Evolutionary conservation across 2,797 vertebrate genomes (phyloP).

Genomic region (Lutjanus campechanus): DNA sequence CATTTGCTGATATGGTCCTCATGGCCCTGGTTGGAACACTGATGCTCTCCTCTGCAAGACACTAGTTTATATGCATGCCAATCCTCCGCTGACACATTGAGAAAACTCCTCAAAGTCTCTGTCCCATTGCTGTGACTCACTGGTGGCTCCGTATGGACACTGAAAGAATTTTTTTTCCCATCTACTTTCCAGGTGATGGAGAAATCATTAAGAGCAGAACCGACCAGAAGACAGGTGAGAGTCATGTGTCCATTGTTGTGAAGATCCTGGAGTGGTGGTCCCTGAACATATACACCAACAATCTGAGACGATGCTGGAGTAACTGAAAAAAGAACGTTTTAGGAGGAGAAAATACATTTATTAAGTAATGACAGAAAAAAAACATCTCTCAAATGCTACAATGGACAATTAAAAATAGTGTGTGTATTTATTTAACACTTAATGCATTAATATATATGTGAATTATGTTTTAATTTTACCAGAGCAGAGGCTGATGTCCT

Average conservation of each 20-base stretch:
- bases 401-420: not conserved
- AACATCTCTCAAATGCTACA: not conserved
- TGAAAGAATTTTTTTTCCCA: accelerated
- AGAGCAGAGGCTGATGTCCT: constrained; percentile 60
- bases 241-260: constrained; percentile 17
- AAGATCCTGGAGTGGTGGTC: constrained; percentile 38
- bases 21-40: constrained; percentile 56
- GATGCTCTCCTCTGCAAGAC: constrained; percentile 75
- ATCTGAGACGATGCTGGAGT: constrained; percentile 51
- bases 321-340: constrained; percentile 67
- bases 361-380: not conserved
- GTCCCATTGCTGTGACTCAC: constrained; percentile 72
- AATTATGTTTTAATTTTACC: constrained; percentile 52
- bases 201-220: constrained; percentile 59
- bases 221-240: constrained; percentile 77
- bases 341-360: not conserved
- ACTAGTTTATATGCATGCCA: constrained; percentile 72
- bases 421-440: not conserved
- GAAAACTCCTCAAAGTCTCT: constrained; percentile 67
- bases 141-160: not conserved
- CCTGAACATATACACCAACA: constrained; percentile 59
- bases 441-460: not conserved
- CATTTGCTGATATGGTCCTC: constrained; percentile 65
- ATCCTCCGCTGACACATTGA: constrained; percentile 37
- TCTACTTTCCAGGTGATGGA: constrained; percentile 73